Base-by-base conservation (phyloP, 2,888 invertebrate species). In the Idaea aversata region DNA sequence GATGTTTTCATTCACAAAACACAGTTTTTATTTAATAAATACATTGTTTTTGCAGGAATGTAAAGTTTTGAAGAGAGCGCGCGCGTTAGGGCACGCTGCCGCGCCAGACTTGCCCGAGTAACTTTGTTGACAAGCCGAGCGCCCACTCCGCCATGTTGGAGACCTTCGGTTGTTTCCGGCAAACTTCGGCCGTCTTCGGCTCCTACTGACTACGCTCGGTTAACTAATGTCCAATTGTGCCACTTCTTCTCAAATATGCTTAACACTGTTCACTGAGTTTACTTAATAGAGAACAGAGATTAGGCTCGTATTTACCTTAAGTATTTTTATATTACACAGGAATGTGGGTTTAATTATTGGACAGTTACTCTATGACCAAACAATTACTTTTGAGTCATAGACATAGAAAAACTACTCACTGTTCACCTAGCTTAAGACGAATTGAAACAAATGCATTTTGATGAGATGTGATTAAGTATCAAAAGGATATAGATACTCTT, bases 41-140 rank as follows among this genome's bases (percentile, higher is more conserved):
- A 47, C 47, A 80, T 78, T 79, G 77, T 67, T 74, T 78, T 79
- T 78, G 77, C 78, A 80, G 69, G 63, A 71, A 72, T 59, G 59
- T 67, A 63, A 70, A 74, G 65, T 66, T 63, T 25, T 60, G 7
- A 59, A 62, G 65, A 74, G 69, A 70, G 69, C 81, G 77, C 86
- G 84, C 85, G 82, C 90, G 83, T 72, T 82, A 82, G 75, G 76
- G 78, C 70, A 67, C 77, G 78, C 72, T 70, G 82, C 80, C 71
- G 75, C 75, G 73, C 81, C 62, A 64, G 67, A 76, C 77, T 75
- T 84, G 82, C 78, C 78, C 78, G 80, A 85, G 81, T 87, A 84
- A 88, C 86, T 90, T 92, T 92, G 92, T 92, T 92, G 92, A 92
- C 92, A 92, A 90, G 88, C 90, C 83, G 84, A 78, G 73, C 76